Base-by-base conservation (phyloP, 1,140 invertebrate species). In the Gonatopus flavifemur region DNA sequence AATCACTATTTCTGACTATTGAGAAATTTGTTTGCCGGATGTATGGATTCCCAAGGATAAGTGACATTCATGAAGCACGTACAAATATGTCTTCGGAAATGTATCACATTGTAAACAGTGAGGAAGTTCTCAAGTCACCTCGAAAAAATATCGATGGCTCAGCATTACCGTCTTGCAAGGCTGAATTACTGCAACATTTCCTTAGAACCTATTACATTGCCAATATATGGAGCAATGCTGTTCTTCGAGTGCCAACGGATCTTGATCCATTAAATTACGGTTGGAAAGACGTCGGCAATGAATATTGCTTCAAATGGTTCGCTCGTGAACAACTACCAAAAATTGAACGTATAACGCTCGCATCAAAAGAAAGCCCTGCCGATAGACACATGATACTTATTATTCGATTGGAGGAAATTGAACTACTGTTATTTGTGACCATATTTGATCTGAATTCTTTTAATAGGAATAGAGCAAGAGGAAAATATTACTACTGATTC, bases 11-110 rank as follows among this genome's bases (percentile, higher is more conserved):
- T 9, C 5, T 2, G 1, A 30, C 10, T 1, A 25, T 58, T 1
- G 37, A 54, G 36, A 16, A 48, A n/a, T 59, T 59, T 31, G 38
- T 55, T 33, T 55, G 57, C 18, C 9, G 37, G 1, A 37, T 59
- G 6, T 55, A 55, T 25, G 24, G 36, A 4, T 30, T 55, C 15
- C 13, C 35, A 19, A 1, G 8, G 3, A 3, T 37, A 13, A 10
- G 35, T 10, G 20, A 28, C 18, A 36, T 55, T 3, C 45, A 59
- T 36, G 36, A 39, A 10, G 52, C 40, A 58, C 22, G 30, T 53
- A 13, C 50, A 32, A 13, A 15, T 2, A 30, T 6, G 0, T 51
- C 45, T 38, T 6, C n/a, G 16, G 42, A 42, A 35, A 36, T 15
- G 7, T 49, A 42, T 10, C 41, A 49, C 10, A 21, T 15, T 28